phyloP scores from a whole-genome alignment of 2,888 invertebrate genomes.

The Apodemia duryi region DNA sequence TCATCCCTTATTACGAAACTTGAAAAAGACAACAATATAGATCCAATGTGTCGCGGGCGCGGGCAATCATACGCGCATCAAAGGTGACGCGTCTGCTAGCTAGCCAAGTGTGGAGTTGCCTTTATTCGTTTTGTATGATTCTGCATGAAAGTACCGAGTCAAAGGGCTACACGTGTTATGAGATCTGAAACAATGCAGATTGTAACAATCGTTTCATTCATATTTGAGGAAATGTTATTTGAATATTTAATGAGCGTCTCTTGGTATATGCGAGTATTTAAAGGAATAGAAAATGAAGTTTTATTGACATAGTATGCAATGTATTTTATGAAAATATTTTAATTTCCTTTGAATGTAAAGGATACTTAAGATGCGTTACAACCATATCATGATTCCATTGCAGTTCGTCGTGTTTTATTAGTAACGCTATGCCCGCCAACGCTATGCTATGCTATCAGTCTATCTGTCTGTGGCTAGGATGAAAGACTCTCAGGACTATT shows the following conservation, averaged over 20 bases:
- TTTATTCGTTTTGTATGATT: constrained; percentile 61
- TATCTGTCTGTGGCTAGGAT: too few relatives aligned
- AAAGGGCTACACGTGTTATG: constrained; percentile 74
- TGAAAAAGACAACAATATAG: constrained; percentile 80
- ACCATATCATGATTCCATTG: too few relatives aligned
- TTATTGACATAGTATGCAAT: not conserved
- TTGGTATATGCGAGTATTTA: constrained; percentile 48
- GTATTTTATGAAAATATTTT: not conserved
- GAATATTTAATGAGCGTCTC: constrained; percentile 68
- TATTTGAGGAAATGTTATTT: constrained; percentile 68
- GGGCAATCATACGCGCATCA: constrained; percentile 79
- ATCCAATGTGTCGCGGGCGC: constrained; percentile 78
- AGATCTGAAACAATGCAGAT: constrained; percentile 74
- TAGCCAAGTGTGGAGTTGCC: constrained; percentile 71
- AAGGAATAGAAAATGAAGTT: not conserved
- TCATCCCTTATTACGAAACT: constrained; percentile 80
- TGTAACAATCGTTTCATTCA: constrained; percentile 74
- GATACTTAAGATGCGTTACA: too few relatives aligned
- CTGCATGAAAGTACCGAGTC: constrained; percentile 53
- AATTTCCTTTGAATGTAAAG: not conserved
- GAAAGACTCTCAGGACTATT: too few relatives aligned
- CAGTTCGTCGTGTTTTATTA: too few relatives aligned
- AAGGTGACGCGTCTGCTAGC: constrained; percentile 67
- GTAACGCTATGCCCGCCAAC: too few relatives aligned
- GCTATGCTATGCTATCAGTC: too few relatives aligned